These are phyloP conservation scores for Hedychridium roseum DNA, from an alignment of 2,888 invertebrate species.

Conservation along the genomic window DNA sequence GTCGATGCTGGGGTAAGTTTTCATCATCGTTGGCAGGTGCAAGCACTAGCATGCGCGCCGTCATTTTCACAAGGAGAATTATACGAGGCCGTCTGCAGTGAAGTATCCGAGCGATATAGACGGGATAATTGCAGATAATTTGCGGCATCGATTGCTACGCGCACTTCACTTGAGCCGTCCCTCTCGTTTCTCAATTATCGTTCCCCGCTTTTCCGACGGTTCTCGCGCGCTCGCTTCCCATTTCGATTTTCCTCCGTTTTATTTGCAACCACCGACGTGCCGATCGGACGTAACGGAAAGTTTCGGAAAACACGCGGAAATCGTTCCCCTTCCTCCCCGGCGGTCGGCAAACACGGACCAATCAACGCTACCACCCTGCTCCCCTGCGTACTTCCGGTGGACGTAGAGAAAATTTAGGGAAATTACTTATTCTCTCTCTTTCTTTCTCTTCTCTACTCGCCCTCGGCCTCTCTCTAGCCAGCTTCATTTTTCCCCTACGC, in stretches of 20 bases:
- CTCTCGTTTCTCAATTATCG: constrained; percentile 36
- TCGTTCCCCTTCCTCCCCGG: too few species aligned
- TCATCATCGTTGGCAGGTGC: background rate
- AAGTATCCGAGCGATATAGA: constrained; percentile 37
- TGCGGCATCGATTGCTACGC: constrained; percentile 45
- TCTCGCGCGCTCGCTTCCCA: constrained; percentile 31
- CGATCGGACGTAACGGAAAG: too few species aligned
- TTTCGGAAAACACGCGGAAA: too few species aligned
- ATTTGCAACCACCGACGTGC: too few species aligned
- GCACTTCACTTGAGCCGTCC: constrained; percentile 35
- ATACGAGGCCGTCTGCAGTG: constrained; percentile 28
- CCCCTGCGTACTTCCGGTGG: too few species aligned
- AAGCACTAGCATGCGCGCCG: background rate
- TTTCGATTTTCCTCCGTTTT: constrained; percentile 16
- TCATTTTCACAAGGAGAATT: constrained; percentile 9
- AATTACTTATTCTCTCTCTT: too few species aligned
- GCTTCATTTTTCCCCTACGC: too few species aligned
- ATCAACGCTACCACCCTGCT: too few species aligned
- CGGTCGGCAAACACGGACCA: too few species aligned
- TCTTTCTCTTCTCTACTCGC: too few species aligned
- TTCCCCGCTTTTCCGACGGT: constrained; percentile 13
- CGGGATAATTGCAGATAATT: constrained; percentile 45
- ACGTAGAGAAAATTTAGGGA: too few species aligned
- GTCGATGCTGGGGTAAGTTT: constrained; percentile 3
- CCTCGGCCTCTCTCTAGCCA: too few species aligned